Conservation (phyloP, 2,888 invertebrate genomes). For the Drosophila subquinaria region DNA sequence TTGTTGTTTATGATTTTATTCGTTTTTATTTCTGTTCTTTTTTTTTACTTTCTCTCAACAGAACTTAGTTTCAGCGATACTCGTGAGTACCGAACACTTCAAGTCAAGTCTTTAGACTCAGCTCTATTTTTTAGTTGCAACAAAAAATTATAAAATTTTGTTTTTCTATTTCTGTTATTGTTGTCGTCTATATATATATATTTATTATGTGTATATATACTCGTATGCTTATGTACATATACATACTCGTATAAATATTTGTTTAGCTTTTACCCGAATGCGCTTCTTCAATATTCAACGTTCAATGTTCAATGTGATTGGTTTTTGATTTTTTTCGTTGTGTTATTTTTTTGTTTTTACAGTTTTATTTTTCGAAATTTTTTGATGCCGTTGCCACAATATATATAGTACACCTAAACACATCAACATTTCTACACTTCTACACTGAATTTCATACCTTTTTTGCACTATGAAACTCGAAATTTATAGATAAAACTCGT, state of each 20-base stretch:
- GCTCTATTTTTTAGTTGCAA: conserved; percentile 25
- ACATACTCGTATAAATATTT: conserved; percentile 20
- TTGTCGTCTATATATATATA: conserved; percentile 15
- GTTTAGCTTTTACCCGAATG: conserved; percentile 46
- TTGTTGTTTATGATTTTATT: conserved; percentile 34
- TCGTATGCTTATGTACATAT: conserved; percentile 32
- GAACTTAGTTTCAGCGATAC: conserved; percentile 85
- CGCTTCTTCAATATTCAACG: conserved; percentile 43
- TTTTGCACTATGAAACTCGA: conserved; percentile 14
- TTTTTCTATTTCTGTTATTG: too few species aligned
- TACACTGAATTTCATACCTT: not conserved
- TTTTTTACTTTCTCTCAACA: conserved; percentile 73
- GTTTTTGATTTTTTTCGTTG: conserved; percentile 23
- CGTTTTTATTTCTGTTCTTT: conserved; percentile 39
- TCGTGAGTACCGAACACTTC: conserved; percentile 80
- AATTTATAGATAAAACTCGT: not conserved
- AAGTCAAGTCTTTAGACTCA: conserved; percentile 36
- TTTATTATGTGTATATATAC: conserved; percentile 11
- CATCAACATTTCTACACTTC: conserved; percentile 3
- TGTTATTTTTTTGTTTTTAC: not conserved
- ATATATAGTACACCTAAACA: not conserved
- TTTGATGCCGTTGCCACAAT: conserved; percentile 9
- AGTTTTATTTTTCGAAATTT: conserved; percentile 14
- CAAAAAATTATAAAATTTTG: too few species aligned
- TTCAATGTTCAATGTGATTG: conserved; percentile 43